These are phyloP conservation scores for Eristalis pertinax DNA, from an alignment of 2,888 invertebrate species.

Conservation along the genomic window DNA sequence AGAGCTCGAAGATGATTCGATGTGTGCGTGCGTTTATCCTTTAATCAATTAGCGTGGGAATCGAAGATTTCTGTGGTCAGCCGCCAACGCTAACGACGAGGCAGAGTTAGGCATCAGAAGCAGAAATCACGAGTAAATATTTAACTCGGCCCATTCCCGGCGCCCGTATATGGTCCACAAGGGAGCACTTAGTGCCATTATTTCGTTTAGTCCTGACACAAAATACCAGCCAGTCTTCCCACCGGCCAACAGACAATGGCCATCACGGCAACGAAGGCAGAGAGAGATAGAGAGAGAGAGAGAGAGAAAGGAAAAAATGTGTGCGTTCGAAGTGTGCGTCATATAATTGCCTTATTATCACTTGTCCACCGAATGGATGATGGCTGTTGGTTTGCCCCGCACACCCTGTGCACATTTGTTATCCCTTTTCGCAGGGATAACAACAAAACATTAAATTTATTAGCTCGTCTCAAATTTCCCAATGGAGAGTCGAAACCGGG, in stretches of 20 bases:
- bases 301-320: neutral
- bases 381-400: conserved; percentile 1
- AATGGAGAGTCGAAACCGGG: neutral
- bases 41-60: conserved; percentile 36
- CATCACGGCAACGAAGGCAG: neutral
- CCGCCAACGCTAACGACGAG: neutral
- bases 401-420: conserved; percentile 13
- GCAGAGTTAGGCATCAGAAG: neutral
- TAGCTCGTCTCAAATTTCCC: conserved; percentile 60
- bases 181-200: conserved; percentile 36
- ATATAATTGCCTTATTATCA: conserved; percentile 63
- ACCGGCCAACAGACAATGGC: neutral
- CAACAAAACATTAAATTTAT: conserved; percentile 63
- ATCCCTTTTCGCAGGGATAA: conserved; percentile 35
- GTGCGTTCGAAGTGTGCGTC: conserved; percentile 37
- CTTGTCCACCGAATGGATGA: conserved; percentile 20
- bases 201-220: conserved; percentile 28
- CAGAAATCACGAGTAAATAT: conserved; percentile 39
- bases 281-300: neutral
- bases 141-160: conserved; percentile 2
- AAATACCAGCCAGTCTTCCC: neutral
- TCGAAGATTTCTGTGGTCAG: neutral
- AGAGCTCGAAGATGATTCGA: neutral
- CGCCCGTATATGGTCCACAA: conserved; percentile 22
- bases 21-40: neutral